phyloP scores from a whole-genome alignment of 2,888 invertebrate genomes.

The Halictus quadricinctus region DNA sequence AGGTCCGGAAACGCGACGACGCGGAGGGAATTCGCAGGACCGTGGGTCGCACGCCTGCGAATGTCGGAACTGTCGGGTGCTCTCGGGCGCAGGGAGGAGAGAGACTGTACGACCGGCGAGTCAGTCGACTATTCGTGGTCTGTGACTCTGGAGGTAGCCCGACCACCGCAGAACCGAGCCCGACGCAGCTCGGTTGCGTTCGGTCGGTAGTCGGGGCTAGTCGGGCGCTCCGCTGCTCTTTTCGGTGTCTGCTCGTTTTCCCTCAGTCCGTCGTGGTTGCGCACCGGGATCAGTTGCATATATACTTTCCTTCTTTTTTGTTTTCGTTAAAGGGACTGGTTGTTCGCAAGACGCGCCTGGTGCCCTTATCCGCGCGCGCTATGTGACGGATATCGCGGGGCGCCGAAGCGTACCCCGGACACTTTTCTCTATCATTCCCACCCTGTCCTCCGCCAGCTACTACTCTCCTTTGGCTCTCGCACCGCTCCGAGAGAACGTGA shows the following conservation, averaged over 20 bases:
- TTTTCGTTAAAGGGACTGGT: conserved; percentile 62
- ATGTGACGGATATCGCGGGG: conserved; percentile 56
- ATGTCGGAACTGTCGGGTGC: conserved; percentile 44
- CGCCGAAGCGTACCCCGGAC: conserved; percentile 61
- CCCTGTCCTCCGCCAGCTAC: conserved; percentile 49
- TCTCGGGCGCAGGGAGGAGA: conserved; percentile 55
- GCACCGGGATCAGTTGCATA: conserved; percentile 64
- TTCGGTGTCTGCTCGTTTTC: conserved; percentile 58
- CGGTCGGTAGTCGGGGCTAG: conserved; percentile 71
- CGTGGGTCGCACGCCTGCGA: conserved; percentile 47
- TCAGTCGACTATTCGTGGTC: conserved; percentile 74
- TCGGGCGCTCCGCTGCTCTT: conserved; percentile 66
- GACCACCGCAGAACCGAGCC: conserved; percentile 73
- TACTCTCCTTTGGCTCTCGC: conserved; percentile 47
- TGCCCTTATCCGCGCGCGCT: conserved; percentile 49
- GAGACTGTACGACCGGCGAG: conserved; percentile 58
- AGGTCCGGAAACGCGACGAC: conserved; percentile 5
- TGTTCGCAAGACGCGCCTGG: conserved; percentile 33
- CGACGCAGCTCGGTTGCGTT: conserved; percentile 72
- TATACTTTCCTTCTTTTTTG: conserved; percentile 31
- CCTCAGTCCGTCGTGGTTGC: conserved; percentile 70
- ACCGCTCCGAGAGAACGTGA: conserved; percentile 36
- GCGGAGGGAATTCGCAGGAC: conserved; percentile 26
- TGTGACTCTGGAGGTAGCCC: conserved; percentile 72
- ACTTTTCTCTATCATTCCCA: conserved; percentile 55